Conservation (phyloP, 2,797 vertebrate genomes). For the Pachyuromys duprasi region DNA sequence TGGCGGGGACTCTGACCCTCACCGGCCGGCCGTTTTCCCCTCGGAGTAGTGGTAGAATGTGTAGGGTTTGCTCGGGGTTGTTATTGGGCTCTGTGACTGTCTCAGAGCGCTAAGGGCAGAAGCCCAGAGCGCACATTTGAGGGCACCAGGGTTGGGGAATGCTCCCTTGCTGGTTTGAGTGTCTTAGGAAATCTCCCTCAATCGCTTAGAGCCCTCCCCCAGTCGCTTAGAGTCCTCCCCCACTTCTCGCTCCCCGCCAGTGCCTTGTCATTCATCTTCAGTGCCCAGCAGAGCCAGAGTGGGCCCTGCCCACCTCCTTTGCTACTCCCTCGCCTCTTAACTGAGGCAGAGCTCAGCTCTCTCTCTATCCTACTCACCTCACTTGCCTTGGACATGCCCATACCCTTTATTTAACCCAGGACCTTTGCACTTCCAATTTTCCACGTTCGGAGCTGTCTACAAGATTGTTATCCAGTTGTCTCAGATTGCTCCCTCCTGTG, state of each 20-base stretch:
- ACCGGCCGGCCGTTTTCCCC: not conserved
- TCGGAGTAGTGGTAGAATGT: not conserved
- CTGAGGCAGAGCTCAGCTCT: not conserved
- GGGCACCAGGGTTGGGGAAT: not conserved
- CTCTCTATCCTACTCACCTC: not conserved
- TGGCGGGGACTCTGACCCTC: not conserved
- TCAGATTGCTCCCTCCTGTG: not conserved
- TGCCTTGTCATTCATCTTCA: constrained; percentile 47
- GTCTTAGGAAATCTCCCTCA: not conserved
- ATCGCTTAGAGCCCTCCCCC: too few species aligned
- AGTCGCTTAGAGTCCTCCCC: too few species aligned
- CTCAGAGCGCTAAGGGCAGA: not conserved
- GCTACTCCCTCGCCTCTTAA: not conserved
- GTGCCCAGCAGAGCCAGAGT: not conserved
- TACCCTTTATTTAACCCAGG: not conserved
- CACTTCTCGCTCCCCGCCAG: not conserved
- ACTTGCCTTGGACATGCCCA: not conserved
- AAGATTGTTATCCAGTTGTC: not conserved
- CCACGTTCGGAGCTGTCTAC: not conserved
- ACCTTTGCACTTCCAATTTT: not conserved
- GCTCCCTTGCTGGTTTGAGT: not conserved
- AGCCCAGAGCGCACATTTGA: not conserved
- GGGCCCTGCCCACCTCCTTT: constrained; percentile 3
- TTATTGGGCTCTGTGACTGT: not conserved
- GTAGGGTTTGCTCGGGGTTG: not conserved